phyloP scores from a whole-genome alignment of 2,797 vertebrate genomes.

The Clarias fuscus region DNA sequence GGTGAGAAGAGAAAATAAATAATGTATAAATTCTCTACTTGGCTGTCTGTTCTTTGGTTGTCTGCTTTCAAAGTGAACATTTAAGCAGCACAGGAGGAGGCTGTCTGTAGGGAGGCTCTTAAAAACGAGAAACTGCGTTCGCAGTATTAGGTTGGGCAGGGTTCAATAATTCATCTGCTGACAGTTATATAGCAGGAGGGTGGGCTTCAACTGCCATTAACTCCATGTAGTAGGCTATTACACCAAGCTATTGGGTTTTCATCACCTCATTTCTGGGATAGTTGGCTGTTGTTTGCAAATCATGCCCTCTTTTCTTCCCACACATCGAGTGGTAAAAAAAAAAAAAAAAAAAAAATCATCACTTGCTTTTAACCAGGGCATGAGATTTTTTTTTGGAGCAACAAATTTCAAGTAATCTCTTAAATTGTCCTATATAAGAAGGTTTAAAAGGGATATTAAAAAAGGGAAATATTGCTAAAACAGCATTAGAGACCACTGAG shows the following conservation, averaged over 20 bases:
- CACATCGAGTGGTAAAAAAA: too few relatives aligned
- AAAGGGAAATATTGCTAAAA: not conserved
- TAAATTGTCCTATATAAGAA: slow-evolving; percentile 7
- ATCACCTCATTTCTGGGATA: slow-evolving; percentile 4
- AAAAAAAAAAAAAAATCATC: not conserved
- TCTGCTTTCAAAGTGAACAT: slow-evolving; percentile 40
- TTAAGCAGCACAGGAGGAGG: slow-evolving; percentile 37
- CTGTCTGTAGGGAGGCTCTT: slow-evolving; percentile 20
- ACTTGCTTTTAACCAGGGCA: not conserved
- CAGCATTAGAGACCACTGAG: not conserved
- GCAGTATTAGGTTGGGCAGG: not conserved
- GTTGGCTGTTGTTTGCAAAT: not conserved
- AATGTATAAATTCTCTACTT: slow-evolving; percentile 30
- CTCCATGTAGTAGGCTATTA: slow-evolving; percentile 30
- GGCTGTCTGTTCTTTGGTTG: slow-evolving; percentile 21
- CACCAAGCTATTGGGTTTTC: slow-evolving; percentile 12
- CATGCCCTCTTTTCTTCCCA: not conserved
- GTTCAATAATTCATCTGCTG: slow-evolving; percentile 29
- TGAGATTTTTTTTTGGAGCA: not conserved
- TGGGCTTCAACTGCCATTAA: slow-evolving; percentile 15
- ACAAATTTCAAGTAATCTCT: not conserved
- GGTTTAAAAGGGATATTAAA: not conserved
- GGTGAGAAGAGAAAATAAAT: slow-evolving; percentile 36
- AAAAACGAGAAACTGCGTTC: slow-evolving; percentile 34
- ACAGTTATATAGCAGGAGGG: slow-evolving; percentile 39